These are phyloP conservation scores for Nesogale talazaci DNA, from an alignment of 2,113 vertebrate species.

Conservation along the genomic window DNA sequence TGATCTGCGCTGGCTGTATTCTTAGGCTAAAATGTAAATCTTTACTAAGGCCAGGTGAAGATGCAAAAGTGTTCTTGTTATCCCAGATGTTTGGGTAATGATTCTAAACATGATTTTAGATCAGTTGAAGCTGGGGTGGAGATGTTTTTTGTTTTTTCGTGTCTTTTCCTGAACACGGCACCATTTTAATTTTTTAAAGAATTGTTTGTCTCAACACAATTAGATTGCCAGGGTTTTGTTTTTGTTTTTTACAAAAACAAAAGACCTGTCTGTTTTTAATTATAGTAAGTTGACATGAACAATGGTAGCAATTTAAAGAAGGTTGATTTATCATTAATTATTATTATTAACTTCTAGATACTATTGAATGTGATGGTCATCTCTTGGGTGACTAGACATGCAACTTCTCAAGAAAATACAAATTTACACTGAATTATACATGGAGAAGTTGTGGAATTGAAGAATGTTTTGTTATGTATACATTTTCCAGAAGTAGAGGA, in stretches of 20 bases:
- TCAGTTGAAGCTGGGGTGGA: neutral
- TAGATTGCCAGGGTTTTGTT: neutral
- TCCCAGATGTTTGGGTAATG: conserved; percentile 61
- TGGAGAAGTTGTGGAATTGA: too few relatives aligned
- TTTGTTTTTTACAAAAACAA: neutral
- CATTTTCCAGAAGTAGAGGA: too few relatives aligned
- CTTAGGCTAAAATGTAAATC: conserved; percentile 47
- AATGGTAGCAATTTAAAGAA: neutral
- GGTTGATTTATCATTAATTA: neutral
- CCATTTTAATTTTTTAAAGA: conserved; percentile 55
- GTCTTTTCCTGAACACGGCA: neutral
- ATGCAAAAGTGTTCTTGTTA: conserved; percentile 59
- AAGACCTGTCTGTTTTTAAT: neutral
- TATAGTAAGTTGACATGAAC: neutral
- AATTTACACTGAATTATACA: too few relatives aligned
- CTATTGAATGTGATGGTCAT: neutral
- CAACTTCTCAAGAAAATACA: neutral
- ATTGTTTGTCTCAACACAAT: neutral
- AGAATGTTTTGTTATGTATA: too few relatives aligned
- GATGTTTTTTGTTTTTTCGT: neutral
- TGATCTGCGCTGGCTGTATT: conserved; percentile 46
- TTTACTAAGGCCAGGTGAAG: neutral
- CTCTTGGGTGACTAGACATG: neutral
- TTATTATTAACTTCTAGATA: neutral
- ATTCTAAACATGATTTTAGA: conserved; percentile 28